Percentiles rank a stretch among this genome's conserved stretches.
These are phyloP conservation scores for Lasaia peninsularis DNA, from an alignment of 1,140 invertebrate genomes.

Conservation along the genomic window DNA sequence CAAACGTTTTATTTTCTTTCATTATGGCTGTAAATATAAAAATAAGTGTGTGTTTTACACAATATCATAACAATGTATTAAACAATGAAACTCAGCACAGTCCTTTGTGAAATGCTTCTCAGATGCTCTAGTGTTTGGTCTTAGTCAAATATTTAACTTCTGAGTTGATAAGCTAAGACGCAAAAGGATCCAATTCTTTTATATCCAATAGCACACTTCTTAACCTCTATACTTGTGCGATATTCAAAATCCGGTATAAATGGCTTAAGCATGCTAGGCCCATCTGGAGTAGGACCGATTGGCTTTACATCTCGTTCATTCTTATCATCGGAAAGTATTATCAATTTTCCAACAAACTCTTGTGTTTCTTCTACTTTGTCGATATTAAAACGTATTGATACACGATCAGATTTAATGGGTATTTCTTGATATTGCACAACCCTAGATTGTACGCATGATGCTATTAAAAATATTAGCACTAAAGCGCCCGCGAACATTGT, in stretches of 20 bases:
- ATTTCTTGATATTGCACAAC: neutral
- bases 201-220: neutral
- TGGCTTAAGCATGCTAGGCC: neutral
- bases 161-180: neutral
- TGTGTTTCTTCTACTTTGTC: neutral
- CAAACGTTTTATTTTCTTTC: too few species aligned
- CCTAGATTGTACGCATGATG: neutral
- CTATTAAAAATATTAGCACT: neutral
- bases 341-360: neutral
- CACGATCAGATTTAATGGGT: neutral
- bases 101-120: too few species aligned
- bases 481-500: neutral
- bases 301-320: neutral
- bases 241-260: slow-evolving; percentile 2
- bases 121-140: too few species aligned
- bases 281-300: too few species aligned
- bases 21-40: too few species aligned
- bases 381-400: neutral
- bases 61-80: too few species aligned
- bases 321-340: neutral
- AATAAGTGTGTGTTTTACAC: too few species aligned
- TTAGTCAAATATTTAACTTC: neutral
- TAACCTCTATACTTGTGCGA: neutral
- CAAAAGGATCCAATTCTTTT: neutral
- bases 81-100: too few species aligned